A percentile compares a stretch with the other conserved stretches of the same genome.
Evolutionary conservation across 2,888 invertebrate genomes (phyloP).

Genomic region (Polyommatus icarus): DNA sequence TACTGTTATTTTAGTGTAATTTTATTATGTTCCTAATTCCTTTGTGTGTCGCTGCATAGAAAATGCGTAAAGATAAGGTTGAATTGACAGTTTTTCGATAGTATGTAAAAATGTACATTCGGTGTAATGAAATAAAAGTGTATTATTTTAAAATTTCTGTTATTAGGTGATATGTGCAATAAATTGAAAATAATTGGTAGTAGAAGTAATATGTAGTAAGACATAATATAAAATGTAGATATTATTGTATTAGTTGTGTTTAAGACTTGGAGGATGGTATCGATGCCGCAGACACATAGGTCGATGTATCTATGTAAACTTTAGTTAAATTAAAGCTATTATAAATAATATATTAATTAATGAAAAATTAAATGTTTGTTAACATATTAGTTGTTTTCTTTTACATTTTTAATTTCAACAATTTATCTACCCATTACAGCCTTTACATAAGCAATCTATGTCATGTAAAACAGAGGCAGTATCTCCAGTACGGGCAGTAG

Average conservation of each 20-base stretch:
- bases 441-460: neutral
- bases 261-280: conserved; percentile 50
- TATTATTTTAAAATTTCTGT: conserved; percentile 40
- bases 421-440: neutral
- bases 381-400: conserved; percentile 57
- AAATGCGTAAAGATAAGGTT: conserved; percentile 29
- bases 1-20: conserved; percentile 60
- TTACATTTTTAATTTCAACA: conserved; percentile 29
- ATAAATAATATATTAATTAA: conserved; percentile 80
- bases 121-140: conserved; percentile 26
- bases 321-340: conserved; percentile 76
- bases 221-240: conserved; percentile 56
- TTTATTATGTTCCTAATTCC: conserved; percentile 73
- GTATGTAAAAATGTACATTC: conserved; percentile 25
- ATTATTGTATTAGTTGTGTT: conserved; percentile 58
- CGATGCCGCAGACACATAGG: conserved; percentile 51
- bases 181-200: conserved; percentile 57
- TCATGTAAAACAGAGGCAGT: neutral
- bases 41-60: conserved; percentile 38
- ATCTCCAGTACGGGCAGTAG: neutral
- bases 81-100: conserved; percentile 8
- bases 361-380: conserved; percentile 80
- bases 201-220: conserved; percentile 58
- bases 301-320: conserved; percentile 59
- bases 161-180: conserved; percentile 68